A percentile compares a stretch with the other conserved stretches of the same genome.
These are phyloP conservation scores for Sternotherus odoratus DNA, from an alignment of 2,797 vertebrate genomes.

Conservation along the genomic window DNA sequence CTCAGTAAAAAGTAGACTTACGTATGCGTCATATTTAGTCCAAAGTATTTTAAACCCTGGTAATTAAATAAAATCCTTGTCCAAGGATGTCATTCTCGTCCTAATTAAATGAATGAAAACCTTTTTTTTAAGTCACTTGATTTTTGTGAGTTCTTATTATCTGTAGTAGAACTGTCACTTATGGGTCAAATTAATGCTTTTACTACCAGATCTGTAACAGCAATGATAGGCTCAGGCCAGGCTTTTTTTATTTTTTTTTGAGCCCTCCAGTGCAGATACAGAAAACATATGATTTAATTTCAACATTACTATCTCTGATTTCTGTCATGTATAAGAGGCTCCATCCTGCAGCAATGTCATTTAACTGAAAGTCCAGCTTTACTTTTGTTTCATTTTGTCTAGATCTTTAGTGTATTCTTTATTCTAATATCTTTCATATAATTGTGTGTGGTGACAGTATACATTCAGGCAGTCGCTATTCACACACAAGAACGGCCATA, in stretches of 20 bases:
- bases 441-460: no score
- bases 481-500: no score
- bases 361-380: neutral
- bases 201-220: neutral
- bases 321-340: neutral
- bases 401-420: neutral
- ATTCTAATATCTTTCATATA: no score
- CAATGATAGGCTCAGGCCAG: neutral
- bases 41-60: slow-evolving; percentile 23
- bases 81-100: neutral
- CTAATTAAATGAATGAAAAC: neutral
- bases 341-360: neutral
- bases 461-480: no score
- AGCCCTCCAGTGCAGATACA: neutral
- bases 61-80: slow-evolving; percentile 1
- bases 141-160: neutral
- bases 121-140: neutral
- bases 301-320: neutral
- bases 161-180: neutral
- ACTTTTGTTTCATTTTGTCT: neutral
- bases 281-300: no score
- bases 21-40: neutral
- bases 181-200: neutral
- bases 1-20: neutral
- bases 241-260: neutral